Evolutionary conservation across 2,888 invertebrate species (phyloP).

Genomic region (Eurois occulta): DNA sequence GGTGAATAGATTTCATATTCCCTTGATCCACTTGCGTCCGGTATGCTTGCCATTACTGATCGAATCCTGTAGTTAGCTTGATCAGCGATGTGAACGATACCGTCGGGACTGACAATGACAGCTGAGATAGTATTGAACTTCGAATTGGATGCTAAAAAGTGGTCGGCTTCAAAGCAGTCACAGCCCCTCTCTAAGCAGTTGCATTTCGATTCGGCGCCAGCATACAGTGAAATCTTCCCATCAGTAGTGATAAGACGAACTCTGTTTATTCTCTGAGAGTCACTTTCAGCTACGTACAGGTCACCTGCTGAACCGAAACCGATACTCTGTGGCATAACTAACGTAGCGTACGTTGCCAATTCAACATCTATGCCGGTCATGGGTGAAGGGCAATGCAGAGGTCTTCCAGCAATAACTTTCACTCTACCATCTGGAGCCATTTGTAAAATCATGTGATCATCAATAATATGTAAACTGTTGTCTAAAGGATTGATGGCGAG

Average conservation of each 20-base stretch:
- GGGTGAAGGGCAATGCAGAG: slow-evolving; percentile 97
- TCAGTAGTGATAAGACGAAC: slow-evolving; percentile 97
- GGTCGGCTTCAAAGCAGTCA: slow-evolving; percentile 97
- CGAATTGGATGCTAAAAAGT: slow-evolving; percentile 97
- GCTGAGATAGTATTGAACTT: slow-evolving; percentile 98
- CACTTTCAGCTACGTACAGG: slow-evolving; percentile 98
- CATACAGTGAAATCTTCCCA: slow-evolving; percentile 97
- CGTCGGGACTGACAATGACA: slow-evolving; percentile 97
- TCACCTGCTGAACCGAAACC: slow-evolving; percentile 98
- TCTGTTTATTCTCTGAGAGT: slow-evolving; percentile 98
- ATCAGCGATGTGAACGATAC: slow-evolving; percentile 98
- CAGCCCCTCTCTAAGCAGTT: slow-evolving; percentile 97
- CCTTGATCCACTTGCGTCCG: slow-evolving; percentile 95
- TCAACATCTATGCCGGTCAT: slow-evolving; percentile 95
- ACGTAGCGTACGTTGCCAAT: slow-evolving; percentile 96
- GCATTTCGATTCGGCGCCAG: slow-evolving; percentile 98
- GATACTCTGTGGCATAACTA: slow-evolving; percentile 98
- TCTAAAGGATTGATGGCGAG: slow-evolving; percentile 98
- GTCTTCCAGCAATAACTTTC: slow-evolving; percentile 97
- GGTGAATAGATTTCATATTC: slow-evolving; percentile 99
- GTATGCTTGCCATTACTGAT: slow-evolving; percentile 97
- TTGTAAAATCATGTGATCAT: slow-evolving; percentile 98
- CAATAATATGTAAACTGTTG: slow-evolving; percentile 98
- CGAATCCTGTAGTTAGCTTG: slow-evolving; percentile 97
- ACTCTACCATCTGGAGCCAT: slow-evolving; percentile 97